Evolutionary conservation across 2,888 invertebrate genomes (phyloP).

Genomic region (Trissonchulus sp.): DNA sequence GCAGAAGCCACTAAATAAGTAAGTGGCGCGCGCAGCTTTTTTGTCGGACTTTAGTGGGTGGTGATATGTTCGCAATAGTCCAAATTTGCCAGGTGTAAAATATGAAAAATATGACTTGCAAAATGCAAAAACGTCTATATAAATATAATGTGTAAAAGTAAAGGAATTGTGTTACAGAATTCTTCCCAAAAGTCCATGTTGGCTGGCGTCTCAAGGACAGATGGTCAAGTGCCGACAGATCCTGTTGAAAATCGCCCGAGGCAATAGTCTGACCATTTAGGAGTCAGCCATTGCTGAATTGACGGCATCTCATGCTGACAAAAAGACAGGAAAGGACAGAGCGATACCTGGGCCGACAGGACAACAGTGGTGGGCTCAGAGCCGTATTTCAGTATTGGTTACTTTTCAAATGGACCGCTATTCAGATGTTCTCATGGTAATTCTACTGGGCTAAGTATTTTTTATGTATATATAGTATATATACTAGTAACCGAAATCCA

Average conservation of each 20-base stretch:
- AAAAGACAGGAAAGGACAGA: not conserved
- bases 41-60: too few species aligned
- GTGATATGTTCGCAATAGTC: too few species aligned
- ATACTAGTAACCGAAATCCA: too few species aligned
- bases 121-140: too few species aligned
- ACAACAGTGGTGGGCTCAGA: not conserved
- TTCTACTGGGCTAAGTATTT: too few species aligned
- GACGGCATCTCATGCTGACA: not conserved
- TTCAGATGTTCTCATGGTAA: slow-evolving; percentile 31
- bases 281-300: not conserved
- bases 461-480: too few species aligned
- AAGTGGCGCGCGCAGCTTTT: too few species aligned
- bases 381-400: not conserved
- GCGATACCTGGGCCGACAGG: not conserved
- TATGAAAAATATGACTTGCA: too few species aligned
- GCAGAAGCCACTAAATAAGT: too few species aligned
- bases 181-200: slow-evolving; percentile 28
- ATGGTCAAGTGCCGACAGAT: not conserved
- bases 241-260: slow-evolving; percentile 16
- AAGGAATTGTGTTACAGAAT: slow-evolving; percentile 13
- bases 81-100: too few species aligned
- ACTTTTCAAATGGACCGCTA: slow-evolving; percentile 18
- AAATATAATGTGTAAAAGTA: not conserved
- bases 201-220: slow-evolving; percentile 27
- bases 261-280: slow-evolving; percentile 6